These are phyloP conservation scores for Rhysida immarginata DNA, from an alignment of 1,140 invertebrate genomes.

Conservation along the genomic window DNA sequence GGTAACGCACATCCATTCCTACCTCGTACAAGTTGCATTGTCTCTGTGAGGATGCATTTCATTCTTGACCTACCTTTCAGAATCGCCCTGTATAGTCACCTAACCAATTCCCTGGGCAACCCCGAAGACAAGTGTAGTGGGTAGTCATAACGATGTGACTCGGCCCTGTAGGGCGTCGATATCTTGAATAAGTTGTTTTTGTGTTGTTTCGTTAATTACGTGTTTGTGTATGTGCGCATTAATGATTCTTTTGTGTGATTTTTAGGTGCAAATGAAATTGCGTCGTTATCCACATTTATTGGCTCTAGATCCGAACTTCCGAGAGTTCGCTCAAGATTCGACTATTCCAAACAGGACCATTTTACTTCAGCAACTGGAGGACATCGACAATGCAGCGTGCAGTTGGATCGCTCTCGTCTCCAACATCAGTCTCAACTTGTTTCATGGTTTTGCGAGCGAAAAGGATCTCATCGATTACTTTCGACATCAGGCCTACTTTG, in stretches of 20 bases:
- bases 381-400: slow-evolving; percentile 33
- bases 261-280: neutral
- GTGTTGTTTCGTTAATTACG: neutral
- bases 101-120: too few relatives aligned
- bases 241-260: too few relatives aligned
- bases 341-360: slow-evolving; percentile 25
- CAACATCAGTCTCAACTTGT: slow-evolving; percentile 34
- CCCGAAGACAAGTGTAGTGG: too few relatives aligned
- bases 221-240: neutral
- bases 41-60: too few relatives aligned
- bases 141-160: too few relatives aligned
- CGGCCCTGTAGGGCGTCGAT: too few relatives aligned
- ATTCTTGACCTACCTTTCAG: too few relatives aligned
- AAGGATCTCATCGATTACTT: slow-evolving; percentile 33
- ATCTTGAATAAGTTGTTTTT: too few relatives aligned
- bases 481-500: slow-evolving; percentile 29
- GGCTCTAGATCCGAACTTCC: slow-evolving; percentile 15
- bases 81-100: too few relatives aligned
- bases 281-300: slow-evolving; percentile 16
- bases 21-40: too few relatives aligned
- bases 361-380: slow-evolving; percentile 29
- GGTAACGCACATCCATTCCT: too few relatives aligned
- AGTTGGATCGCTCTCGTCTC: slow-evolving; percentile 31
- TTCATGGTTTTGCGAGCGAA: slow-evolving; percentile 32
- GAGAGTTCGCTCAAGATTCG: slow-evolving; percentile 23